Percentiles rank a stretch among this genome's conserved stretches.
phyloP scores from a whole-genome alignment of 2,888 invertebrate genomes.

The Andrena minutula region DNA sequence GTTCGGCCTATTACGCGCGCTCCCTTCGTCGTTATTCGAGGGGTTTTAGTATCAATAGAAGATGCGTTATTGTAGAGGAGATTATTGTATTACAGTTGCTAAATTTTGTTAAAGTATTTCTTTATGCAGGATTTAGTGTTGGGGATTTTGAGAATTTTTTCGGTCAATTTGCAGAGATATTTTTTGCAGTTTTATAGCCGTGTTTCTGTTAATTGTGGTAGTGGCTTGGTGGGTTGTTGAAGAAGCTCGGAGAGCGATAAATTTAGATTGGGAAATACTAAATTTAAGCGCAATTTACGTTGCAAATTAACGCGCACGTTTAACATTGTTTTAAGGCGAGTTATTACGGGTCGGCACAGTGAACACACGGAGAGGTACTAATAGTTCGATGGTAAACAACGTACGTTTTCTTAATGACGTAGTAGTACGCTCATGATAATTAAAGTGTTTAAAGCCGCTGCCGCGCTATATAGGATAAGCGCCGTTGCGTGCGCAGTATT shows the following conservation, averaged over 20 bases:
- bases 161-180: background rate
- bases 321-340: conserved; percentile 36
- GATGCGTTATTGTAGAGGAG: background rate
- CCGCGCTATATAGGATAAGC: conserved; percentile 8
- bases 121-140: too few relatives aligned
- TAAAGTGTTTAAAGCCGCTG: conserved; percentile 41
- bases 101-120: too few relatives aligned
- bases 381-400: conserved; percentile 49
- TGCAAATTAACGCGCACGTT: conserved; percentile 36
- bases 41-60: background rate
- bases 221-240: background rate
- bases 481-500: background rate
- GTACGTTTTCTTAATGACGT: conserved; percentile 62
- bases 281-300: conserved; percentile 39
- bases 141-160: background rate
- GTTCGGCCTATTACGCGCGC: background rate
- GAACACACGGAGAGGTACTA: conserved; percentile 27
- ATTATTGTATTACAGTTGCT: too few relatives aligned
- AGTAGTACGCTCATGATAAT: conserved; percentile 43
- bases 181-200: background rate
- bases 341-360: conserved; percentile 10
- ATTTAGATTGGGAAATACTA: conserved; percentile 35
- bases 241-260: background rate
- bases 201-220: background rate
- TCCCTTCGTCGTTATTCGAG: background rate